phyloP scores from a whole-genome alignment of 2,888 invertebrate species.

The Acanthacorydalis orientalis region DNA sequence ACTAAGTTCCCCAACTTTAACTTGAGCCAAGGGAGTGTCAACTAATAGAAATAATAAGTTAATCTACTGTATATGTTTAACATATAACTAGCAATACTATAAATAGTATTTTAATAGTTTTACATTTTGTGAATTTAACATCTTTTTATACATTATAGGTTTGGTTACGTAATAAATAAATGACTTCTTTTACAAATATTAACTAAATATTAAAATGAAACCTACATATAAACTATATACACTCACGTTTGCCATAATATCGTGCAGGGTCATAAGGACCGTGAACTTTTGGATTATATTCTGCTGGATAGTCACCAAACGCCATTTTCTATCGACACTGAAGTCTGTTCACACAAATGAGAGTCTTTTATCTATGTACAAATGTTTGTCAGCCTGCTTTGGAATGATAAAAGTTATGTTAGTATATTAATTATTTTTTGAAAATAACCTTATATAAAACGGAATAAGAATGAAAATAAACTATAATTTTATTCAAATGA shows the following conservation, averaged over 20 bases:
- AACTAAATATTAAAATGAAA: not conserved
- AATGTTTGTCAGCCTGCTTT: too few species aligned
- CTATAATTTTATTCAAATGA: too few species aligned
- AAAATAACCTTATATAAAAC: too few species aligned
- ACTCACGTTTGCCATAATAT: constrained; percentile 86
- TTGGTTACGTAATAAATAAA: not conserved
- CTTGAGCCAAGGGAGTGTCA: constrained; percentile 74
- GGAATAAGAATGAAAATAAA: too few species aligned
- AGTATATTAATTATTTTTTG: too few species aligned
- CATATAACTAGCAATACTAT: too few species aligned
- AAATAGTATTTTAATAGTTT: too few species aligned
- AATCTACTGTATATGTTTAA: not conserved
- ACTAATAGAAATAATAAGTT: constrained; percentile 38
- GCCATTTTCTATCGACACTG: constrained; percentile 32
- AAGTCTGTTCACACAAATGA: too few species aligned
- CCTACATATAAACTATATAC: not conserved
- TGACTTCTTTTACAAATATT: not conserved
- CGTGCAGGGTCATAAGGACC: constrained; percentile 89
- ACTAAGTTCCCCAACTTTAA: constrained; percentile 71
- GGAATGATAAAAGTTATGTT: too few species aligned
- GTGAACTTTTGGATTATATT: constrained; percentile 77
- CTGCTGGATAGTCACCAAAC: constrained; percentile 82
- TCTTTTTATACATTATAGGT: not conserved
- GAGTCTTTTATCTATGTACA: too few species aligned
- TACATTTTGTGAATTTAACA: too few species aligned